Evolutionary conservation across 2,888 invertebrate species (phyloP), one percentile per base, ranked within the genome.

Genomic region (Drosophila diplacantha): DNA sequence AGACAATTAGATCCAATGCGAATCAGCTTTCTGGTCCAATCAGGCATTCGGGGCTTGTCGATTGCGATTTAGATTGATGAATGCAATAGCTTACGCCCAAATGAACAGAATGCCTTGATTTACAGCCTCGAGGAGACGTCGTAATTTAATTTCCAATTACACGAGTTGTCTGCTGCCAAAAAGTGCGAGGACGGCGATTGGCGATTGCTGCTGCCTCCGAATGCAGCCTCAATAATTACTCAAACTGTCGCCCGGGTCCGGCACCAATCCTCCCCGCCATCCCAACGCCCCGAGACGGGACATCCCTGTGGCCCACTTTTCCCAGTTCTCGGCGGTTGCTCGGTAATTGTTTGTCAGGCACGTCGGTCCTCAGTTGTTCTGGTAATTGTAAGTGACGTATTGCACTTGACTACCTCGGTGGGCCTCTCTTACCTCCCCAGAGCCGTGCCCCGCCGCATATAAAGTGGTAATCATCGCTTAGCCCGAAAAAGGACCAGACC

Each of bases 91-190:
- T 79, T 73, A 75, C 74, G 54, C 69, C 47, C 64, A 65, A 71
- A 31, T 69, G 76, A 55, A 75, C 76, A 59, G 55, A 54, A 49
- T 63, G 49, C 37, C 71, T 59, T 41, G 54, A 66, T 59, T 59
- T 59, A 24, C 43, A 55, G 55, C 46, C 62, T n/a, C 44, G 44
- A 20, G 37, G 22, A 31, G 46, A 47, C 29, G 35, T 31, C 55
- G 75, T 71, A 78, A 82, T 78, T 78, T 81, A 82, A 78, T 78
- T 83, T 83, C 77, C 81, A 82, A 78, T 83, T 82, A 82, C 73
- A 81, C 58, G 64, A 51, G 73, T 66, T 63, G 73, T 69, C 71
- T 74, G 81, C 71, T 77, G 81, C 75, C 75, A 77, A 74, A 79
- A 66, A 63, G 65, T 61, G 46, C 66, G 58, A 47, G 73, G 38